A percentile compares a stretch with the other conserved stretches of the same genome.
phyloP scores from a whole-genome alignment of 2,888 invertebrate genomes.

The Capitulum mitella region DNA sequence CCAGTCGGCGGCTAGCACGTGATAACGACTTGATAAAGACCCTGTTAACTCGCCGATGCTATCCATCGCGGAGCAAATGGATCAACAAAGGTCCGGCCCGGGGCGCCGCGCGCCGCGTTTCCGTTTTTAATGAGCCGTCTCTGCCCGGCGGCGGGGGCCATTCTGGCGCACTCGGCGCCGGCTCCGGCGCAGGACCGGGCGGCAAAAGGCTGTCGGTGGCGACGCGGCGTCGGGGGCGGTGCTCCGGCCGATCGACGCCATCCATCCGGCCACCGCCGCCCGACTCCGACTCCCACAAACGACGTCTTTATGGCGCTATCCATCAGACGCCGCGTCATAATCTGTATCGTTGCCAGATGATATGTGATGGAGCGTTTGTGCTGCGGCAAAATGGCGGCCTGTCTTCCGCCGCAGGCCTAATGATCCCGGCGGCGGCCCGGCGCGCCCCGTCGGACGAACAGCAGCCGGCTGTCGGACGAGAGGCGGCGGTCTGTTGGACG shows the following conservation, averaged over 20 bases:
- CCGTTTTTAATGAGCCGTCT: background rate
- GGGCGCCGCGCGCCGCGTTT: background rate
- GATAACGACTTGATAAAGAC: background rate
- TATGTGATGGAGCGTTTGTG: background rate
- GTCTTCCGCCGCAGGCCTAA: background rate
- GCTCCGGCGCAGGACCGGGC: background rate
- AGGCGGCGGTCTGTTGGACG: no score
- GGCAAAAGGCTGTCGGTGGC: background rate
- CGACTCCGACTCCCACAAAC: conserved; percentile 2
- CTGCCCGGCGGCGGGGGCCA: background rate
- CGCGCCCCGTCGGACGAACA: background rate
- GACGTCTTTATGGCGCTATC: conserved; percentile 13
- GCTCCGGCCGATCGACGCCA: background rate
- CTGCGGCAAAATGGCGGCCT: background rate
- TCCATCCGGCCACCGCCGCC: background rate
- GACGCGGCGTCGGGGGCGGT: background rate
- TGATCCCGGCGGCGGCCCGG: background rate
- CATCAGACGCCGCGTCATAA: background rate
- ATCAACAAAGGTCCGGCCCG: background rate
- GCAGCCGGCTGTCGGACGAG: no score
- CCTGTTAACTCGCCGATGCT: background rate
- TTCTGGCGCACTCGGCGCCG: background rate
- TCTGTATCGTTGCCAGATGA: background rate
- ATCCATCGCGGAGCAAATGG: background rate
- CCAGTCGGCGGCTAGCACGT: no score